Evolutionary conservation across 2,113 vertebrate species (phyloP), one percentile per base, ranked within the genome.

Genomic region (Platichthys flesus): DNA sequence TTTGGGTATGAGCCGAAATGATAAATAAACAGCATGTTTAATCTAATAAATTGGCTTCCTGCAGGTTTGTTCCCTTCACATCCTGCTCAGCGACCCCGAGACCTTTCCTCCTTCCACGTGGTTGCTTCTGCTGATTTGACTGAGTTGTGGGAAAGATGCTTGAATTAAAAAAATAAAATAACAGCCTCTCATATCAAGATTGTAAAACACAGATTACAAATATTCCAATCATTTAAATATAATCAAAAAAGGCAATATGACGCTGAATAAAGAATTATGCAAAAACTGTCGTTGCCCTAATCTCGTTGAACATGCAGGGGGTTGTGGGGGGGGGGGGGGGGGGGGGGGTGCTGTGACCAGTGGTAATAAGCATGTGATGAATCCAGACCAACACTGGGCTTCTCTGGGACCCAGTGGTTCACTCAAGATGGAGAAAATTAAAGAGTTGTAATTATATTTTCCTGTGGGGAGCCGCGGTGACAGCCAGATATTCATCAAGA

Each of bases 401-500:
- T 71, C 83, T 24, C 66, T 67, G 61, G 66, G 45, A 78, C 70
- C 62, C 83, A 84, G 71, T 65, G 65, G 56, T 66, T 65, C 35
- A 40, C 66, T 79, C 70, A 76, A 85, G 85, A 90, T 69, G 71
- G 75, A 78, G 65, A 71, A 85, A 85, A 92, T 89, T 76, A 87
- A 69, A 85, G 76, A 81, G 76, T 59, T 85, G 71, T 85, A 85
- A 86, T 90, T 88, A 80, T 81, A 61, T 81, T 78, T 78, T 90
- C 85, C 85, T 76, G 68, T 71, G 79, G 66, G 71, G 55, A 51
- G 60, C 67, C 13, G 47, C 62, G 62, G 56, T 52, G 68, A 78
- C 79, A 86, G 73, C 65, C 75, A 72, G 67, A 89, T 85, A 88
- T 87, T 91, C 81, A 87, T 88, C 83, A 89, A 77, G 76, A 5